Base-by-base conservation (phyloP, 2,888 invertebrate species). In the Ecliptopera silaceata region DNA sequence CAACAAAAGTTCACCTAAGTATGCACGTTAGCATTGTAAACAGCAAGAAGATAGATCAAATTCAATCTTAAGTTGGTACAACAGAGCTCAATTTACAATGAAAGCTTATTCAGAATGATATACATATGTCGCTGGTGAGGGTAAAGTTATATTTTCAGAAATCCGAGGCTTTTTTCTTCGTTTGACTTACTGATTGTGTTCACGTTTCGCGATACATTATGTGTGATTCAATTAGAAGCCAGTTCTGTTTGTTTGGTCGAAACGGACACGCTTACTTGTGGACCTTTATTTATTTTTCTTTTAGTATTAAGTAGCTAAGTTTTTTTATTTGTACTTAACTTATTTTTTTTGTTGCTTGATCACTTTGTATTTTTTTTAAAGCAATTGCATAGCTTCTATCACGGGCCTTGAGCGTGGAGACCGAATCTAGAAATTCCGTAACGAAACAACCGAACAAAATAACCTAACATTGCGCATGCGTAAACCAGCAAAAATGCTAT, bases 81-180 rank as follows among this genome's bases (percentile, higher is more conserved):
- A 45, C 17, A 53, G 32, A 53, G 39, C 18, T 31, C 12, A 41
- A 15, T 32, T 46, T 53, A 13, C 22, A 13, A 12, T 42, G 20
- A 11, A 46, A 5, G 13, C 15, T 4, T 4, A 13, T 34, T 47
- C 11, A 8, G 26, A 57, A 48, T 57, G 57, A 39, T 26, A 38
- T n/a, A n/a, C n/a, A n/a, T 29, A 31, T 18, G 31, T 10, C 36
- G 39, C 11, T 29, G 80, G 77, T 83, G 61, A 68, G 68, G 60
- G 68, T 68, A 78, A 83, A 81, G 80, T 85, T 84, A 86, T 84
- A 81, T 82, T 84, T 85, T 80, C 75, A 75, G 79, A 81, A 81
- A 84, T 79, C 78, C 80, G 69, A 70, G 72, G 76, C 78, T 79
- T 78, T 76, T 72, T 73, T 71, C 70, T 71, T 71, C 71, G 75